Percentiles rank a stretch among this genome's conserved stretches.
Conservation (phyloP, 2,113 vertebrate genomes). For the Bufo bufo region DNA sequence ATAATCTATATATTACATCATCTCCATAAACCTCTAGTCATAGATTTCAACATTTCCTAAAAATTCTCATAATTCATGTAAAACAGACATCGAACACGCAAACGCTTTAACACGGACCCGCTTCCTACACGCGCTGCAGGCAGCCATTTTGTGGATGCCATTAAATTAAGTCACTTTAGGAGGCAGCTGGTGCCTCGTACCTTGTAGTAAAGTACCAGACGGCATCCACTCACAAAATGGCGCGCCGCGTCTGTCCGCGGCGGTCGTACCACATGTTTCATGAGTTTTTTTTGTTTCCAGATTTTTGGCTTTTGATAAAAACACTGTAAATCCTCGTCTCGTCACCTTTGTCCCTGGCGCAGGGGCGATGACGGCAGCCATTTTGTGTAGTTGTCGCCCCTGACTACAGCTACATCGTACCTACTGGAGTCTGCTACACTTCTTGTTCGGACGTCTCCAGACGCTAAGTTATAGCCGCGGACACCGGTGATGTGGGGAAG, state of each 20-base stretch:
- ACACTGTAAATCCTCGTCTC: background rate
- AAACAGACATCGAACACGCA: background rate
- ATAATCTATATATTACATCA: slow-evolving; percentile 23
- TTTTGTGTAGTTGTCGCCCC: background rate
- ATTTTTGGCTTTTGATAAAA: background rate
- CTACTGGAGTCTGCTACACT: background rate
- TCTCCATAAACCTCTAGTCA: slow-evolving; percentile 22
- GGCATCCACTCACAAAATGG: slow-evolving; percentile 2
- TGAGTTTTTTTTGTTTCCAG: background rate
- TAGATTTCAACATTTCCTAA: background rate
- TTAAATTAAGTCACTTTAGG: background rate
- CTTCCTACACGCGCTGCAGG: background rate
- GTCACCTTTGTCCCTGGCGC: background rate
- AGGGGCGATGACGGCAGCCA: background rate
- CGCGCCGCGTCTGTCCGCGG: background rate
- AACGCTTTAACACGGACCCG: background rate
- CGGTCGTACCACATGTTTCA: background rate
- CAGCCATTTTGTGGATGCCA: background rate
- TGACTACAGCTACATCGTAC: background rate
- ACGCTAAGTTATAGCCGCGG: background rate
- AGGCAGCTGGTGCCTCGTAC: background rate
- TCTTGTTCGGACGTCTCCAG: background rate
- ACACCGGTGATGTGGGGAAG: too few species aligned
- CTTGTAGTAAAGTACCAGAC: background rate
- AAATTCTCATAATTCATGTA: background rate